Percentiles rank a stretch among this genome's conserved stretches.
phyloP scores from a whole-genome alignment of 2,888 invertebrate species.

The Podotricha telesiphe region DNA sequence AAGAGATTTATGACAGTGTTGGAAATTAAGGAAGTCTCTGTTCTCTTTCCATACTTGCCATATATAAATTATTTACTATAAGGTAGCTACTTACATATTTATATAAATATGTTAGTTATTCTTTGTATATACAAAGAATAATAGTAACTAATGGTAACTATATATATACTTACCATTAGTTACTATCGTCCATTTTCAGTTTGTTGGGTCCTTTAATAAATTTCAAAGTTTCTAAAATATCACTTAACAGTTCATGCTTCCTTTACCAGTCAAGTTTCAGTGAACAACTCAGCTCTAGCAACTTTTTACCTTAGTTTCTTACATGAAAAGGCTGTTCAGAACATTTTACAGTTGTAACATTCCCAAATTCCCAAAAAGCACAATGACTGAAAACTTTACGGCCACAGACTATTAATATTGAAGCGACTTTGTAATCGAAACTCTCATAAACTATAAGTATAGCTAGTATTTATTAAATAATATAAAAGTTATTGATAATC shows the following conservation, averaged over 20 bases:
- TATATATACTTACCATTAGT: neutral
- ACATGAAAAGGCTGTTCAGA: conserved; percentile 13
- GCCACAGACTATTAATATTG: neutral
- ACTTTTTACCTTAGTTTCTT: conserved; percentile 11
- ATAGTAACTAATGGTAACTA: too few relatives aligned
- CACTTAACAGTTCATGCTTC: conserved; percentile 5
- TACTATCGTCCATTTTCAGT: neutral
- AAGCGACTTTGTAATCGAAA: neutral
- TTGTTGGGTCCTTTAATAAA: neutral
- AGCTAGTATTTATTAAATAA: neutral
- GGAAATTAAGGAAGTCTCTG: too few relatives aligned
- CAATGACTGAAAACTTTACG: neutral
- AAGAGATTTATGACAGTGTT: too few relatives aligned
- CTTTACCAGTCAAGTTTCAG: conserved; percentile 7
- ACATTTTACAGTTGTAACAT: conserved; percentile 6
- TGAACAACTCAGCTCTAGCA: conserved; percentile 19
- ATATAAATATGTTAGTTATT: too few relatives aligned
- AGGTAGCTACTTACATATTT: too few relatives aligned
- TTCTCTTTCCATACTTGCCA: too few relatives aligned
- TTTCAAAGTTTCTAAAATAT: conserved; percentile 16
- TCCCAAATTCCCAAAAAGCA: neutral
- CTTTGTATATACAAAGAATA: too few relatives aligned
- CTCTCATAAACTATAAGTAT: neutral
- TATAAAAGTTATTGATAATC: too few relatives aligned
- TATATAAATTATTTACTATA: too few relatives aligned